Conservation (phyloP, 2,797 vertebrate genomes). For the Pangasius sanitwongsei region DNA sequence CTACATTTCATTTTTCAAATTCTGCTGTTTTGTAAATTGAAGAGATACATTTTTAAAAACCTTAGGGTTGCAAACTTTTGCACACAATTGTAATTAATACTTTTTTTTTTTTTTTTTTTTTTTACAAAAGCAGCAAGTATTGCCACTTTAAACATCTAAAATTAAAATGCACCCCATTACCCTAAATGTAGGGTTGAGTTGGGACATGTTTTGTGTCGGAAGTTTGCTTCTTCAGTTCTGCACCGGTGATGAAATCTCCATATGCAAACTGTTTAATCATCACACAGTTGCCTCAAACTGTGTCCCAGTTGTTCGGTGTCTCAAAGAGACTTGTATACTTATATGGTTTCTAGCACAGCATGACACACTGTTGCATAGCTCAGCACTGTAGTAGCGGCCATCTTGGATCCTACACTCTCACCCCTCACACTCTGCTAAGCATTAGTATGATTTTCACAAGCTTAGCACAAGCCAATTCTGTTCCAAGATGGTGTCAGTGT, state of each 20-base stretch:
- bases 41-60: background rate
- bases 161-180: background rate
- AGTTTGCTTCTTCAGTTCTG: background rate
- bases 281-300: background rate
- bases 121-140: background rate
- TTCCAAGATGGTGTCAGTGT: slow-evolving; percentile 12
- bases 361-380: slow-evolving; percentile 16
- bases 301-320: background rate
- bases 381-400: slow-evolving; percentile 23
- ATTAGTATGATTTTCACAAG: slow-evolving; percentile 19
- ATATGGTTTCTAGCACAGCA: background rate
- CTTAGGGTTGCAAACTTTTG: background rate
- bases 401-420: slow-evolving; percentile 9
- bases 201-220: background rate
- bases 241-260: background rate
- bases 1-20: background rate
- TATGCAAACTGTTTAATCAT: background rate
- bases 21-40: background rate
- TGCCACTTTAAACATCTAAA: background rate
- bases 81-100: background rate
- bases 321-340: background rate
- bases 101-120: background rate
- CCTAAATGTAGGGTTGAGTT: background rate
- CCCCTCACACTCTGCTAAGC: background rate
- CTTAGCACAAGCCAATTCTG: slow-evolving; percentile 2